A percentile compares a stretch with the other conserved stretches of the same genome.
Evolutionary conservation across 2,888 invertebrate species (phyloP).

Genomic region (Nemotelus pantherinus): DNA sequence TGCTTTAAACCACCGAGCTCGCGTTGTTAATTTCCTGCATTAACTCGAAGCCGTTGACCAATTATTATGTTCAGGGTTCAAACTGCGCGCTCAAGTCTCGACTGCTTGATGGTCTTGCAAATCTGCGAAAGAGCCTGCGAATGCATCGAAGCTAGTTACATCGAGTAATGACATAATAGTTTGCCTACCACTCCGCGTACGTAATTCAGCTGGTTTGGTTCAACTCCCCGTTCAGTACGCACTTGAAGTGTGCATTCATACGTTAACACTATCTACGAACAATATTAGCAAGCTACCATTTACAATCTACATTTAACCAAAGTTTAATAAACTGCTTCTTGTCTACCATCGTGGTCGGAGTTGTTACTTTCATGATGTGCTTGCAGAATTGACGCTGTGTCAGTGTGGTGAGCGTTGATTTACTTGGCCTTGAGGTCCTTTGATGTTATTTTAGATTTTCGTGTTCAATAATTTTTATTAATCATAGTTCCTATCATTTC

Average conservation of each 20-base stretch:
- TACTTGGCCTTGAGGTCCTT: no score
- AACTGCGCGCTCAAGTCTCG: constrained; percentile 13
- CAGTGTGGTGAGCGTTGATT: no score
- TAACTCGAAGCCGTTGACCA: constrained; percentile 35
- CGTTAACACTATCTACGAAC: constrained; percentile 16
- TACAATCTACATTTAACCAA: constrained; percentile 4
- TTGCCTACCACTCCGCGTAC: background rate
- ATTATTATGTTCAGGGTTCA: constrained; percentile 3
- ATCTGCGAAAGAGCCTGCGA: constrained; percentile 9
- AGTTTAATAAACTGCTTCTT: constrained; percentile 37
- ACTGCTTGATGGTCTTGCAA: background rate
- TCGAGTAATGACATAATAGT: constrained; percentile 25
- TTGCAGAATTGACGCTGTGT: no score
- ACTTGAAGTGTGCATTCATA: background rate
- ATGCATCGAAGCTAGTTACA: constrained; percentile 29
- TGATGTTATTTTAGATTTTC: no score
- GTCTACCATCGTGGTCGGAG: background rate
- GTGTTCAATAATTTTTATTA: no score
- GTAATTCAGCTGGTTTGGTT: background rate
- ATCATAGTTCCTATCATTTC: no score
- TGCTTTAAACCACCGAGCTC: background rate
- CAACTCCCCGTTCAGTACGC: background rate
- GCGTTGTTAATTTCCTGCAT: constrained; percentile 26
- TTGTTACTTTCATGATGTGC: constrained; percentile 7
- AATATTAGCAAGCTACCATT: background rate